These are phyloP conservation scores for Sebastes hubbsi DNA, from an alignment of 2,797 vertebrate genomes.

Conservation along the genomic window DNA sequence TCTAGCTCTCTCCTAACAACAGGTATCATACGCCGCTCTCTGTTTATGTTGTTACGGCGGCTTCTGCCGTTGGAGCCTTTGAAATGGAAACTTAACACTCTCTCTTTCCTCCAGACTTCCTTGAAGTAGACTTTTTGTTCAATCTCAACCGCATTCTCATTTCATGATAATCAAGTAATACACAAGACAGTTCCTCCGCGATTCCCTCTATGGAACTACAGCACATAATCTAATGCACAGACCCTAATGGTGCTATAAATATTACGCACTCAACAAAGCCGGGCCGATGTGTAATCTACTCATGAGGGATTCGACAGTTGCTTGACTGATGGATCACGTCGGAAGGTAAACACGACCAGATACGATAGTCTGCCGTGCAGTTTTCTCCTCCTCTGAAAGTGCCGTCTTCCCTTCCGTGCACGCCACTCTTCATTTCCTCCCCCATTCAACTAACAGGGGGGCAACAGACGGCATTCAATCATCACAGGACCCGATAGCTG, in stretches of 20 bases:
- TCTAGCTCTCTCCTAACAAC: constrained; percentile 40
- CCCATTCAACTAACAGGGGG: constrained; percentile 68
- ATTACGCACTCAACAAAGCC: constrained; percentile 63
- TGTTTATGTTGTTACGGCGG: constrained; percentile 49
- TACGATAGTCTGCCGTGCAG: constrained; percentile 57
- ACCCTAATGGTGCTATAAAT: constrained; percentile 72
- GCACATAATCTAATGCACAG: constrained; percentile 63
- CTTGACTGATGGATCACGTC: constrained; percentile 73
- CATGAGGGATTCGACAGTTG: constrained; percentile 67
- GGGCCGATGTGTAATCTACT: constrained; percentile 67
- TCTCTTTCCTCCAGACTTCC: constrained; percentile 50
- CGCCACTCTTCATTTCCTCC: constrained; percentile 67
- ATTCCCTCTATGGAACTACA: constrained; percentile 50
- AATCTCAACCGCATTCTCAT: constrained; percentile 52
- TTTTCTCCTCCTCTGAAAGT: constrained; percentile 50
- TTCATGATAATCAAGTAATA: constrained; percentile 75
- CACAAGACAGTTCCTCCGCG: constrained; percentile 57
- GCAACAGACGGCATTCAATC: constrained; percentile 73
- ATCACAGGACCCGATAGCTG: constrained; percentile 73
- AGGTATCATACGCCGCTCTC: constrained; percentile 40
- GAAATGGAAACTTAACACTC: constrained; percentile 67
- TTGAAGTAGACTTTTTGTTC: constrained; percentile 61
- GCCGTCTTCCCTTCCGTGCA: constrained; percentile 40
- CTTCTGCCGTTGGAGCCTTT: constrained; percentile 59
- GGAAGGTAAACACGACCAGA: constrained; percentile 71